Evolutionary conservation across 2,888 invertebrate genomes (phyloP), one percentile per base, ranked within the genome.

Genomic region (Bugulina stolonifera): DNA sequence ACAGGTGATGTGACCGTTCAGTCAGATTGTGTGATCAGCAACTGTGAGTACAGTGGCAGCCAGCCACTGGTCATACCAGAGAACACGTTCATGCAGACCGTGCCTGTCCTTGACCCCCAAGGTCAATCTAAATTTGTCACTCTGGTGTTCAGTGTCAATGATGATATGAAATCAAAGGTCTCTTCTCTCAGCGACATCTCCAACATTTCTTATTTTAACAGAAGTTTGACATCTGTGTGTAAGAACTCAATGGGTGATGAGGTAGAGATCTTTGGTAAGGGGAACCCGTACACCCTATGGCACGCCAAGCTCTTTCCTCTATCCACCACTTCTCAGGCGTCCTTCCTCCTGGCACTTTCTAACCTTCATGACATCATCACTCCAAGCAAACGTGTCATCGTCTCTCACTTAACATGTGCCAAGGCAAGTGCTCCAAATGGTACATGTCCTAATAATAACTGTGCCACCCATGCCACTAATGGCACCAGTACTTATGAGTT

Each of bases 1-100:
- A 29, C 64, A 29, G 69, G 78, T 22, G 78, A 81, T 29, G 73
- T 83, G 2, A 69, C 75, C 22, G 74, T 84, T 34, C 79, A 80
- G 1, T 74, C 76, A 23, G 78, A 79, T 70, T 80, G 80, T 73
- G 81, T 86, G 43, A 35, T 85, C 52, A 85, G 83, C 73, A 83
- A 83, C 75, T 85, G 85, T 75, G 76, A 78, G 71, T 75, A 76
- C 54, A 54, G 2, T 5, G 32, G 70, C 3, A 29, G 29, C 43
- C 43, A 18, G 10, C 27, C 35, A 2, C 18, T 25, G 3, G 10
- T 32, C 3, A 75, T 82, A 32, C 82, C 82, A 0, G 73, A 75
- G 22, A 75, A 80, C 72, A 73, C 77, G 1, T 83, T 83, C 73
- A 70, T 84, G 1, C 82, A 83, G 73, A 83, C 83, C 5, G 76